Base-by-base conservation (phyloP, 2,113 vertebrate genomes). In the Anarhynchus alexandrinus region DNA sequence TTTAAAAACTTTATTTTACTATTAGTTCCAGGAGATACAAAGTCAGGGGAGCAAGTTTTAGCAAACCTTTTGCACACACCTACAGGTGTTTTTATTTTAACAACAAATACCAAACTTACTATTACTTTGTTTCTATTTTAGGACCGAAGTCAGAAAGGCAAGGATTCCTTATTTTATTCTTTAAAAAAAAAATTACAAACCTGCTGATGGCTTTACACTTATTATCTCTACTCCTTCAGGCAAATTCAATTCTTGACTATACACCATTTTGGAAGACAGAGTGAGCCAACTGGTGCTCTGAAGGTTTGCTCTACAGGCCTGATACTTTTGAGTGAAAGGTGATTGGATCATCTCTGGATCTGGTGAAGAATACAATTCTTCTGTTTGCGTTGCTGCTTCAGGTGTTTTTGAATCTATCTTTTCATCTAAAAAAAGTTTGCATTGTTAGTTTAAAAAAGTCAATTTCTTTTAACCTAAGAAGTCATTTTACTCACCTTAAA, bases 181-280 rank as follows among this genome's bases (percentile, higher is more conserved):
- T 7, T 15, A 34, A 2, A 54, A 59, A 47, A 43, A 47, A 93
- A 27, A 58, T 79, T 65, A 97, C 98, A 97, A 93, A 99, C 99
- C 99, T 99, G 99, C 99, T 86, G 99, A 99, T 30, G 99, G 99
- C 64, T 99, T 99, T 78, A 99, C 98, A 42, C 98, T 99, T 94
- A 99, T 98, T 94, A 99, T 98, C 90, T 99, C 99, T 74, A 99
- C 99, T 64, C 98, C 99, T 82, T 98, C 98, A 64, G 99, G 99
- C 82, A 99, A 98, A 93, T 86, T 76, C 95, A 99, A 8, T 83
- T 99, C 98, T 97, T 99, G 98, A 97, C 99, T 99, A 96, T 99
- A 99, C 4, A 99, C 98, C 91, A 98, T 98, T 91, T 98, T 98
- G 73, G 98, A 99, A 92, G 97, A 98, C 78, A 99, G 98, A 82